Conservation (phyloP, 30 jellyfish, hydroid and myxozoan genomes). For the Turritopsis rubra region DNA sequence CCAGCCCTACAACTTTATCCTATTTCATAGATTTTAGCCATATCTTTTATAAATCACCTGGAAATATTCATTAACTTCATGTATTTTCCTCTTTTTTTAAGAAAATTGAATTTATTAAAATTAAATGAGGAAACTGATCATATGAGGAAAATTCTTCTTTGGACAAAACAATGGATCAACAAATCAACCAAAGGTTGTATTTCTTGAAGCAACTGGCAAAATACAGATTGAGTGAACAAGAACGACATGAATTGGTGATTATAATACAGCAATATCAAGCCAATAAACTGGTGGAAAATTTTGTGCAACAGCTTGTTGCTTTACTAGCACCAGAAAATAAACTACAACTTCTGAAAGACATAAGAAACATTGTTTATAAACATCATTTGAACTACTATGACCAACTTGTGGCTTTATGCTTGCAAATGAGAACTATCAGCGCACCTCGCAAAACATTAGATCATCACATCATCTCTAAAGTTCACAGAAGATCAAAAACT, state of each 20-base stretch:
- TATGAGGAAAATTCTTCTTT: no score
- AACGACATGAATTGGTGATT: constrained; percentile 27
- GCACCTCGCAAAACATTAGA: not conserved
- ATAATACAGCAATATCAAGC: constrained; percentile 45
- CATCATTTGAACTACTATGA: constrained; percentile 40
- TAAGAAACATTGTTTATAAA: constrained; percentile 36
- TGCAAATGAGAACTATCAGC: not conserved
- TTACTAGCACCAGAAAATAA: constrained; percentile 56
- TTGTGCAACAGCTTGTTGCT: constrained; percentile 32
- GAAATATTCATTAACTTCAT: no score
- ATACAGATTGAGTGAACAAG: constrained; percentile 39
- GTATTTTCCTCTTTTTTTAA: no score
- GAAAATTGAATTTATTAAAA: no score
- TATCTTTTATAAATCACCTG: no score
- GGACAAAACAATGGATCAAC: not conserved
- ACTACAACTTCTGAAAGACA: constrained; percentile 41
- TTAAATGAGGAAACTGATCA: no score
- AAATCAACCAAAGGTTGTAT: not conserved
- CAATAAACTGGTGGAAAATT: constrained; percentile 36
- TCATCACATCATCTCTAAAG: not conserved
- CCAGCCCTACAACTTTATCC: no score
- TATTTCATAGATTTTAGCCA: no score
- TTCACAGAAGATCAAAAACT: not conserved
- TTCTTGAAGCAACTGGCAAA: constrained; percentile 29
- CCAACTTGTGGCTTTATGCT: not conserved